These are phyloP conservation scores for Cephus rjabovi DNA, from an alignment of 2,888 invertebrate genomes.

Conservation along the genomic window DNA sequence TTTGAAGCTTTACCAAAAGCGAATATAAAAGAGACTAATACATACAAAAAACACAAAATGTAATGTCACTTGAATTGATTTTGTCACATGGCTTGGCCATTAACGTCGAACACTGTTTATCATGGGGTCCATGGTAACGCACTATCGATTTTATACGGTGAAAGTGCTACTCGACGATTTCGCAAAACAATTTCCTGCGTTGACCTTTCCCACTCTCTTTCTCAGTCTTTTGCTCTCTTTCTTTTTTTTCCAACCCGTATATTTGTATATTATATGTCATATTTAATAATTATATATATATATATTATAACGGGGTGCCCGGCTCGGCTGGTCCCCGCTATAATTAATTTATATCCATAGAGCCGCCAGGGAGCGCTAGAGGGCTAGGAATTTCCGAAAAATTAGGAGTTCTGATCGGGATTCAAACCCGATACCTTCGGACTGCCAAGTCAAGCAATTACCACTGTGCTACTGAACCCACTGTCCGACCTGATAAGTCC, in stretches of 20 bases:
- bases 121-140: constrained; percentile 44
- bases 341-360: no score
- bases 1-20: constrained; percentile 33
- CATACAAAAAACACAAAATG: constrained; percentile 48
- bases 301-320: no score
- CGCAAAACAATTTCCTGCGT: not conserved
- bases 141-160: constrained; percentile 3
- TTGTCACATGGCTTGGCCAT: constrained; percentile 55
- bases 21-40: constrained; percentile 30
- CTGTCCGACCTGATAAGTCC: no score
- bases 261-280: not conserved
- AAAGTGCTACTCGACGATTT: not conserved
- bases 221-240: not conserved
- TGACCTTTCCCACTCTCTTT: not conserved
- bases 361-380: no score
- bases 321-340: no score
- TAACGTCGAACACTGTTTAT: constrained; percentile 46
- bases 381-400: no score
- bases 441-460: no score
- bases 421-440: no score
- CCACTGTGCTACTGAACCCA: no score
- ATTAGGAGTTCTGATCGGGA: no score
- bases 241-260: not conserved
- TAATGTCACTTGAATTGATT: constrained; percentile 57
- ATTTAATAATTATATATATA: no score